phyloP scores from a whole-genome alignment of 2,797 vertebrate species.

The Acanthurus leucopareius region DNA sequence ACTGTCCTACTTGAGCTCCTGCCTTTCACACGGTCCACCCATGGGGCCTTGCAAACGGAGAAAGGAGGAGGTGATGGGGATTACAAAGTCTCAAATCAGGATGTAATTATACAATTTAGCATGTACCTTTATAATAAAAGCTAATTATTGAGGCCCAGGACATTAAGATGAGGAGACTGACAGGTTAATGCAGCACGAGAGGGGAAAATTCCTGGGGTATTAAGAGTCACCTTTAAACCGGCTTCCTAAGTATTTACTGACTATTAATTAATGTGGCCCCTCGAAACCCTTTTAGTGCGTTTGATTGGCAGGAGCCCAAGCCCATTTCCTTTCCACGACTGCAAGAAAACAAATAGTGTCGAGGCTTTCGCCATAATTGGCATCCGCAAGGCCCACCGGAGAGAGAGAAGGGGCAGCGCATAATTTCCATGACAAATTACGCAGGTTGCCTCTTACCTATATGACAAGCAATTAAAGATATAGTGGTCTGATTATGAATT shows the following conservation, averaged over 20 bases:
- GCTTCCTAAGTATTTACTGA: slow-evolving; percentile 44
- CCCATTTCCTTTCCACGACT: slow-evolving; percentile 43
- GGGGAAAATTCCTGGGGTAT: slow-evolving; percentile 16
- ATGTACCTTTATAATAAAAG: slow-evolving; percentile 28
- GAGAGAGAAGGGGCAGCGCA: not conserved
- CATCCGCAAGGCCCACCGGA: slow-evolving; percentile 28
- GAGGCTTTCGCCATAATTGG: slow-evolving; percentile 63
- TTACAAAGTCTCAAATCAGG: slow-evolving; percentile 27
- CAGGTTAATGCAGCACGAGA: slow-evolving; percentile 49
- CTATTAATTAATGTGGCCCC: slow-evolving; percentile 60
- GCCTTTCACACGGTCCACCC: slow-evolving; percentile 6
- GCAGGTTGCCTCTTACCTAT: slow-evolving; percentile 53
- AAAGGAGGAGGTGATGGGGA: not conserved
- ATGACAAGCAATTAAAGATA: slow-evolving; percentile 73
- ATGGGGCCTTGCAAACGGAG: slow-evolving; percentile 4
- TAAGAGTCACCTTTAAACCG: slow-evolving; percentile 54
- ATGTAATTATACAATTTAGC: slow-evolving; percentile 46
- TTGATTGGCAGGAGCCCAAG: slow-evolving; percentile 71
- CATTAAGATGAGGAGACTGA: slow-evolving; percentile 31
- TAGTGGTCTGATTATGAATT: slow-evolving; percentile 51
- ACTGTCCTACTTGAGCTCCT: slow-evolving; percentile 36
- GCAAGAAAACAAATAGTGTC: slow-evolving; percentile 52
- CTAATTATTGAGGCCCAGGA: slow-evolving; percentile 38
- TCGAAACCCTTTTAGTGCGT: slow-evolving; percentile 48
- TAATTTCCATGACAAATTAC: slow-evolving; percentile 61